Percentiles rank a stretch among this genome's conserved stretches.
Conservation (phyloP, 2,888 invertebrate species). For the Morpho deidamia region DNA sequence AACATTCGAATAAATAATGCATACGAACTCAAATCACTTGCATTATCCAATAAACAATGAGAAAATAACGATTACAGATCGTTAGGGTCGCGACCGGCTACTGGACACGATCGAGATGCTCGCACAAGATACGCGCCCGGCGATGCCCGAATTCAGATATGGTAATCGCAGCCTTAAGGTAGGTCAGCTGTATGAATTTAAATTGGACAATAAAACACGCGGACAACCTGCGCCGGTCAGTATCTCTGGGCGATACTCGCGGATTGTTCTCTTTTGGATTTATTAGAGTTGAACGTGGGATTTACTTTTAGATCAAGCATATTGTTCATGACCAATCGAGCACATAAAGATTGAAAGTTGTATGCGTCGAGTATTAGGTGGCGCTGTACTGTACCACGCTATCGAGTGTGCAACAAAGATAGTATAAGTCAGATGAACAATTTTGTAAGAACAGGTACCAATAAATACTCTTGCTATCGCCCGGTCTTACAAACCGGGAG, state of each 20-base stretch:
- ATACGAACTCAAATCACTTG: conserved; percentile 13
- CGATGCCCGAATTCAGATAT: conserved; percentile 61
- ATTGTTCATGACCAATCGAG: too few relatives aligned
- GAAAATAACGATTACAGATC: conserved; percentile 16
- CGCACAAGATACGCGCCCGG: conserved; percentile 25
- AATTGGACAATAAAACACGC: conserved; percentile 27
- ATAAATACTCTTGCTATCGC: too few relatives aligned
- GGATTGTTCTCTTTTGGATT: background rate
- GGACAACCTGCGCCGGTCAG: conserved; percentile 34
- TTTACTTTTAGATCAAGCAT: too few relatives aligned
- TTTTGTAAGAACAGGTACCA: too few relatives aligned
- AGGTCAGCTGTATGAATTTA: conserved; percentile 27
- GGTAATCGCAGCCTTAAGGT: conserved; percentile 46
- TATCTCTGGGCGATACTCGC: conserved; percentile 4
- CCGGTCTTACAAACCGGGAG: too few relatives aligned
- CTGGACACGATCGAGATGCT: conserved; percentile 25
- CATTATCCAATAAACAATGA: conserved; percentile 28
- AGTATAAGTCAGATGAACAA: too few relatives aligned
- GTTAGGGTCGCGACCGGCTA: conserved; percentile 18
- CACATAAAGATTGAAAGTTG: too few relatives aligned
- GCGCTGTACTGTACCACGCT: too few relatives aligned
- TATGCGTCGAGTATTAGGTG: too few relatives aligned
- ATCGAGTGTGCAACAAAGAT: too few relatives aligned
- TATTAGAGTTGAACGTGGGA: background rate
- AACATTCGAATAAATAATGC: conserved; percentile 13